Conservation (phyloP, 2,797 vertebrate species). For the Momotus momota region DNA sequence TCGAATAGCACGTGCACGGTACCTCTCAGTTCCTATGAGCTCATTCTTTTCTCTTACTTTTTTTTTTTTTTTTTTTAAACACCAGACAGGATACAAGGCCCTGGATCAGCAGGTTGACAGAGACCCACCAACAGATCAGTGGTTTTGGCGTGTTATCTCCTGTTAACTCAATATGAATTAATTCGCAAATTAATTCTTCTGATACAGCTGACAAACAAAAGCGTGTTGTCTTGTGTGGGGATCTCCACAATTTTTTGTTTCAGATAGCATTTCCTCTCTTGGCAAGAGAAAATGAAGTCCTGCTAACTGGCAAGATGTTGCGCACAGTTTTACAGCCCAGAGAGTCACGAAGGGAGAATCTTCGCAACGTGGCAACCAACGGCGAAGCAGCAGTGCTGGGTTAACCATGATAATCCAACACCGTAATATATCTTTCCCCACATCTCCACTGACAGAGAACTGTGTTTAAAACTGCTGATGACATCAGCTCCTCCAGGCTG, state of each 20-base stretch:
- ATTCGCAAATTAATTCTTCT: background rate
- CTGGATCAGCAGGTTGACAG: background rate
- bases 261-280: background rate
- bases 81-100: background rate
- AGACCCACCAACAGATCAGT: background rate
- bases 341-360: background rate
- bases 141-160: background rate
- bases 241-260: background rate
- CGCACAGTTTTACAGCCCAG: background rate
- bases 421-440: background rate
- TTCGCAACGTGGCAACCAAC: fast-evolving
- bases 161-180: background rate
- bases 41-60: background rate
- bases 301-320: background rate
- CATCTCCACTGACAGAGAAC: background rate
- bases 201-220: background rate
- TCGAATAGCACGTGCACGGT: background rate
- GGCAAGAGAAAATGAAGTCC: background rate
- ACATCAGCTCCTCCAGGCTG: background rate
- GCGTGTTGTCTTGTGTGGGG: background rate
- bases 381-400: background rate
- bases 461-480: background rate
- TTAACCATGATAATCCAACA: background rate
- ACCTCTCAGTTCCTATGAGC: background rate
- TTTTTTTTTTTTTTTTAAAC: background rate